Evolutionary conservation across 2,888 invertebrate genomes (phyloP).

Genomic region (Lydus trimaculatus): DNA sequence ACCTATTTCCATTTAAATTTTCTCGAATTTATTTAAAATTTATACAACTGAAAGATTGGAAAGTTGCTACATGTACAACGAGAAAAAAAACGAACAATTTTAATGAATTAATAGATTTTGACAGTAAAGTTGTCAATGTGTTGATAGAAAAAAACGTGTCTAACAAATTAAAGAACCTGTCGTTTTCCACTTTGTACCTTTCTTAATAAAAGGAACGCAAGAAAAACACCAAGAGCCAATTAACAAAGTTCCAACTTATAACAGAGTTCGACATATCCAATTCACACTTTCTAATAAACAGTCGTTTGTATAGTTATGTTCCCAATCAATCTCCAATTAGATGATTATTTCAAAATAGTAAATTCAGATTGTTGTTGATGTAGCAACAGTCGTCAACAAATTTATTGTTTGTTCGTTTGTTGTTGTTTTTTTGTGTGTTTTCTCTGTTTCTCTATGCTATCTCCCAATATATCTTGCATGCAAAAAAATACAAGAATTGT

Average conservation of each 20-base stretch:
- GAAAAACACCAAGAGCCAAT: not conserved
- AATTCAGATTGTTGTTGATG: not conserved
- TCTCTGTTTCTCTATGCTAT: not conserved
- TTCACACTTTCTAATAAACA: slow-evolving; percentile 3
- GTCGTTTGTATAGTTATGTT: not conserved
- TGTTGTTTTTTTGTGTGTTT: not conserved
- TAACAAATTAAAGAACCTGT: slow-evolving; percentile 38
- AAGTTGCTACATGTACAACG: not conserved
- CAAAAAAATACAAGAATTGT: not conserved
- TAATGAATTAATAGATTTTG: not conserved
- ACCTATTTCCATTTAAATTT: not conserved
- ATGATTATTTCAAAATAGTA: slow-evolving; percentile 1
- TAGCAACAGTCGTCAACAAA: not conserved
- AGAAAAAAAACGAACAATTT: not conserved
- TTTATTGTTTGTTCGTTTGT: not conserved
- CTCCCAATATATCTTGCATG: not conserved
- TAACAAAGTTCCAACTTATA: not conserved
- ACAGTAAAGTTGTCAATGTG: slow-evolving; percentile 27
- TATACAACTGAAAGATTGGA: not conserved
- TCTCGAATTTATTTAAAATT: not conserved
- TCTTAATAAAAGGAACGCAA: slow-evolving; percentile 25
- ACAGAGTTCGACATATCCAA: not conserved
- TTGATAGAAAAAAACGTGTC: slow-evolving; percentile 36
- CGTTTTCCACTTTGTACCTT: slow-evolving; percentile 34
- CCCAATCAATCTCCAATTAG: not conserved